phyloP scores from a whole-genome alignment of 2,888 invertebrate genomes.

The Thereva nobilitata region DNA sequence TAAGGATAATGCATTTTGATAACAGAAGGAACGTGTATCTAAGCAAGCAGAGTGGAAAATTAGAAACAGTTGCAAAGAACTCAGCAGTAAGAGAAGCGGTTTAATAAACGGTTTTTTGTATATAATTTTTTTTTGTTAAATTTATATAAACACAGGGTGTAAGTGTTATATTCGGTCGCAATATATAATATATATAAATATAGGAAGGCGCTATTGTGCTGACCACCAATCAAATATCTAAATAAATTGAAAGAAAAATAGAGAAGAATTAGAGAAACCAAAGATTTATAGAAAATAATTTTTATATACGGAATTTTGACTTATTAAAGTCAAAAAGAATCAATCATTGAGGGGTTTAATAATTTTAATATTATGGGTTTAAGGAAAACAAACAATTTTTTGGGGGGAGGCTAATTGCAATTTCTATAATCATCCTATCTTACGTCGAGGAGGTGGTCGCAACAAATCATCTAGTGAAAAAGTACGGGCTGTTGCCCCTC shows the following conservation, averaged over 20 bases:
- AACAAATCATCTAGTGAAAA: constrained; percentile 88
- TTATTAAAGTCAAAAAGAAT: constrained; percentile 24
- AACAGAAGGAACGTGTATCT: not conserved
- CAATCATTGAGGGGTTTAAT: not conserved
- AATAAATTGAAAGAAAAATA: constrained; percentile 23
- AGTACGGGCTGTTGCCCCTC: constrained; percentile 74
- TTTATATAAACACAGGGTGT: constrained; percentile 11
- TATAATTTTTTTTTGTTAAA: no score
- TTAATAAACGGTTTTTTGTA: not conserved
- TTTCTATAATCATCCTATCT: constrained; percentile 59
- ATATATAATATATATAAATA: constrained; percentile 7
- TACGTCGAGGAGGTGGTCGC: constrained; percentile 81
- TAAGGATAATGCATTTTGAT: no score
- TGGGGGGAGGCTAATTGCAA: constrained; percentile 13
- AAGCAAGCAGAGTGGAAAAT: constrained; percentile 33
- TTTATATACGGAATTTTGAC: constrained; percentile 12
- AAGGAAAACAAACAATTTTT: constrained; percentile 23
- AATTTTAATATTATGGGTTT: not conserved
- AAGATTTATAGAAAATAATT: constrained; percentile 30
- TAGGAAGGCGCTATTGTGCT: constrained; percentile 37
- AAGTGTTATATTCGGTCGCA: constrained; percentile 36
- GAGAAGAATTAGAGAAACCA: constrained; percentile 26
- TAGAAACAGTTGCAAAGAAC: constrained; percentile 20
- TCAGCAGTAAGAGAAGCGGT: constrained; percentile 19
- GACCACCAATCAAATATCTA: constrained; percentile 31